Percentiles rank a stretch among this genome's conserved stretches.
Conservation (phyloP, 2,113 vertebrate genomes). For the Gnathonemus longibarbis region DNA sequence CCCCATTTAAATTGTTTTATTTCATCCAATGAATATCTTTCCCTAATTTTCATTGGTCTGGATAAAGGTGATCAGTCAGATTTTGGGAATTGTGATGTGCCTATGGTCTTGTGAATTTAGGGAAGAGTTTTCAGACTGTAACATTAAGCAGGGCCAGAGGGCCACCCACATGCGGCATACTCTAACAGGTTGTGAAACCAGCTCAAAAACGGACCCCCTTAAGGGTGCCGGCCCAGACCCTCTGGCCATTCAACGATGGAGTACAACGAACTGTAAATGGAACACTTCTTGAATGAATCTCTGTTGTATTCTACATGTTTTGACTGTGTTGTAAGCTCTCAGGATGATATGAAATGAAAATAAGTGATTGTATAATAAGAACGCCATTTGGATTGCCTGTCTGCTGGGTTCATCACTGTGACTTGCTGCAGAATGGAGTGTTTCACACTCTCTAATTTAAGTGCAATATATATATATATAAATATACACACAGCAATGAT, state of each 20-base stretch:
- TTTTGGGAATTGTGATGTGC: constrained; percentile 1
- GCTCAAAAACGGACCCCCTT: neutral
- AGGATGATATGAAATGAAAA: neutral
- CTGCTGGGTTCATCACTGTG: neutral
- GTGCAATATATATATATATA: neutral
- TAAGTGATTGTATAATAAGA: neutral
- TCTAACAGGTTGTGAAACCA: neutral
- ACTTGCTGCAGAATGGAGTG: neutral
- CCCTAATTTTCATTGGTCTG: neutral
- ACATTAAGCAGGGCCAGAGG: neutral
- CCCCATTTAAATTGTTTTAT: neutral
- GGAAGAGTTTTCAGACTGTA: neutral
- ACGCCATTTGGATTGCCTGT: neutral
- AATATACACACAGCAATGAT: neutral
- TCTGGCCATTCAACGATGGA: neutral
- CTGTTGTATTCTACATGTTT: neutral
- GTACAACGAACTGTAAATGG: too few species aligned
- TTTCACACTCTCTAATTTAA: constrained; percentile 6
- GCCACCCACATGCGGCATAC: neutral
- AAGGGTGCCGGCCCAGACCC: neutral
- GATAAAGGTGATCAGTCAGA: neutral
- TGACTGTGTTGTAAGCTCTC: neutral
- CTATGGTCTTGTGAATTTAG: neutral
- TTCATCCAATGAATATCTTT: neutral
- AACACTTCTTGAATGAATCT: neutral